Percentiles rank a stretch among this genome's conserved stretches.
Evolutionary conservation across 1,140 invertebrate genomes (phyloP).

Genomic region (Bemisia tabaci): DNA sequence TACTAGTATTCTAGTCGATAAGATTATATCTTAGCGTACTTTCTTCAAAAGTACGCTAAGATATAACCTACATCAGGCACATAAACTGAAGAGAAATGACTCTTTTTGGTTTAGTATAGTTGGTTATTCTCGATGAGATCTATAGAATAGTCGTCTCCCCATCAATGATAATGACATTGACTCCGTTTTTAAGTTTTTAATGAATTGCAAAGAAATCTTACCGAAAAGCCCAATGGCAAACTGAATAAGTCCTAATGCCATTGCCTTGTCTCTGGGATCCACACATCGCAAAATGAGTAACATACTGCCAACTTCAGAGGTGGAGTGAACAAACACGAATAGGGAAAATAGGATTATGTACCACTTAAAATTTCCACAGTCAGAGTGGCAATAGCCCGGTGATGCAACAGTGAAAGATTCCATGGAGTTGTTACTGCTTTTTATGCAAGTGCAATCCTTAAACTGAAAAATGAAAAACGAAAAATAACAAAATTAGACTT

Average conservation of each 20-base stretch:
- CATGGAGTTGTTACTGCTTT: slow-evolving; percentile 17
- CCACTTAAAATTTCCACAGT: slow-evolving; percentile 62
- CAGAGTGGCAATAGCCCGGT: slow-evolving; percentile 60
- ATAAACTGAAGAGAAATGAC: too few relatives aligned
- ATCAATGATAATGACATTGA: too few relatives aligned
- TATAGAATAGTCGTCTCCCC: too few relatives aligned
- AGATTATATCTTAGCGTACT: too few relatives aligned
- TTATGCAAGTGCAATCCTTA: slow-evolving; percentile 61
- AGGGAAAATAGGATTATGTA: slow-evolving; percentile 77
- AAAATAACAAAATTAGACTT: slow-evolving; percentile 11
- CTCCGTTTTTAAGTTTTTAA: too few relatives aligned
- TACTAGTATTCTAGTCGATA: too few relatives aligned
- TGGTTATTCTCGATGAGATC: too few relatives aligned
- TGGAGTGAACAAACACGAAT: slow-evolving; percentile 82
- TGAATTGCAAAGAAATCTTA: too few relatives aligned
- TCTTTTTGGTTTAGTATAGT: too few relatives aligned
- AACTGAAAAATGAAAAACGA: slow-evolving; percentile 37
- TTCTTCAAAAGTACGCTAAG: too few relatives aligned
- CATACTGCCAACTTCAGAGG: slow-evolving; percentile 82
- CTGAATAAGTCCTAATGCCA: slow-evolving; percentile 85
- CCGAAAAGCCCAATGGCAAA: slow-evolving; percentile 86
- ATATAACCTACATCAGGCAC: too few relatives aligned
- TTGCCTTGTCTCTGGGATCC: slow-evolving; percentile 80
- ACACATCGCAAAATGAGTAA: slow-evolving; percentile 79
- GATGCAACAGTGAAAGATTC: slow-evolving; percentile 37